Conservation (phyloP, 2,888 invertebrate species). For the Stenodera caucasica region DNA sequence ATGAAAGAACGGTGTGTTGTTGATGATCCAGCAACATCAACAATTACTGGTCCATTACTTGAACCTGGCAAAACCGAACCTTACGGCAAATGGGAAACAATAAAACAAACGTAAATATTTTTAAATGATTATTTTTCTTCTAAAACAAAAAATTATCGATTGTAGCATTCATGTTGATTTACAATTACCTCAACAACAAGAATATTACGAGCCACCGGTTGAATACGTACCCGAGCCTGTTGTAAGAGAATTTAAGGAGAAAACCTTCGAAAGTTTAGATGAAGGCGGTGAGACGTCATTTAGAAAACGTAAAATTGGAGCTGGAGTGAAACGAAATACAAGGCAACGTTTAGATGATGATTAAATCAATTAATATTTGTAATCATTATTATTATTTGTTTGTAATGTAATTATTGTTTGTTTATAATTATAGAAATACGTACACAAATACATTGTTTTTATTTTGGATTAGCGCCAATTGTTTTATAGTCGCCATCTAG, state of each 20-base stretch:
- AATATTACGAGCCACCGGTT: constrained; percentile 36
- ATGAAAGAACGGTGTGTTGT: constrained; percentile 52
- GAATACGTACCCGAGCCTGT: constrained; percentile 59
- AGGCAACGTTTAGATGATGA: constrained; percentile 68
- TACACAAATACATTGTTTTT: too few species aligned
- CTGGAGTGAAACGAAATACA: constrained; percentile 62
- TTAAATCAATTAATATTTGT: constrained; percentile 40
- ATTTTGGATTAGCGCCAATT: neutral
- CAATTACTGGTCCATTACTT: constrained; percentile 59
- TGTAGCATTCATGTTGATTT: constrained; percentile 62
- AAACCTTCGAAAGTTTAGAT: constrained; percentile 60
- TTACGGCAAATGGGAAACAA: constrained; percentile 76
- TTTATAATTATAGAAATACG: neutral
- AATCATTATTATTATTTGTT: neutral
- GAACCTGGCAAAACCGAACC: constrained; percentile 67
- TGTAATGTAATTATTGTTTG: neutral
- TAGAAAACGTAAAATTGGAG: constrained; percentile 69
- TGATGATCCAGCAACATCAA: constrained; percentile 44
- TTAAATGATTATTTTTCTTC: neutral
- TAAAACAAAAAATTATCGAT: constrained; percentile 26
- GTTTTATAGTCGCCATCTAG: neutral
- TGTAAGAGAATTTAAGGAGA: constrained; percentile 64
- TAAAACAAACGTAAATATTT: constrained; percentile 61
- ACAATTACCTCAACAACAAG: constrained; percentile 65
- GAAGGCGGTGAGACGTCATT: constrained; percentile 58